Conservation (phyloP, 1,140 invertebrate species). For the Saccostrea cuccullata region DNA sequence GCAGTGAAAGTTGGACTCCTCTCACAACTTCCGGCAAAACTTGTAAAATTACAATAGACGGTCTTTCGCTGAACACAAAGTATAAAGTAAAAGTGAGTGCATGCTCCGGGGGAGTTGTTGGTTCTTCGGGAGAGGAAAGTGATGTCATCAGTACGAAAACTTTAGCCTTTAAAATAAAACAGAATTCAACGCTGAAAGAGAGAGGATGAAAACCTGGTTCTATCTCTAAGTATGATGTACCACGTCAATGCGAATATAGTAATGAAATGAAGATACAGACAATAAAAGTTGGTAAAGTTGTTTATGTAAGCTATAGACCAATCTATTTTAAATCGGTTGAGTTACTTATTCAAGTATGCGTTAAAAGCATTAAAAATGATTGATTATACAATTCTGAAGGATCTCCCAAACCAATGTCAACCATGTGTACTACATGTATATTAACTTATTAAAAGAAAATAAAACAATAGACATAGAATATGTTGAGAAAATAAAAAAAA, state of each 20-base stretch:
- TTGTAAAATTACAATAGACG: neutral
- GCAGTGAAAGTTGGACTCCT: neutral
- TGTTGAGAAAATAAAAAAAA: no score
- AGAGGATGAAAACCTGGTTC: neutral
- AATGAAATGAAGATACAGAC: neutral
- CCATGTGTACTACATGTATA: no score
- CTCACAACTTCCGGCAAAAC: neutral
- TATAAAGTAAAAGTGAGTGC: neutral
- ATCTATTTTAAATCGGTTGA: no score
- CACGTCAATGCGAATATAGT: neutral
- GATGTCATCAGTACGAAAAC: neutral
- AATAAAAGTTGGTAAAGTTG: neutral
- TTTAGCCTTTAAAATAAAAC: slow-evolving; percentile 9
- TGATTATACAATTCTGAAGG: no score
- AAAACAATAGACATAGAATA: no score
- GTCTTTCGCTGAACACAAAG: neutral
- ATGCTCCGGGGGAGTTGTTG: neutral
- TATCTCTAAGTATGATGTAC: neutral
- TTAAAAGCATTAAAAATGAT: no score
- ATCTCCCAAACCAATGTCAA: no score
- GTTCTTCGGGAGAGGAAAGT: neutral
- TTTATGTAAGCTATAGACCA: no score
- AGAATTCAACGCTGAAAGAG: neutral
- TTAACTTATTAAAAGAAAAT: no score
- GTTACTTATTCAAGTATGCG: no score